phyloP scores from a whole-genome alignment of 2,888 invertebrate genomes.

The Lysandra bellargus region DNA sequence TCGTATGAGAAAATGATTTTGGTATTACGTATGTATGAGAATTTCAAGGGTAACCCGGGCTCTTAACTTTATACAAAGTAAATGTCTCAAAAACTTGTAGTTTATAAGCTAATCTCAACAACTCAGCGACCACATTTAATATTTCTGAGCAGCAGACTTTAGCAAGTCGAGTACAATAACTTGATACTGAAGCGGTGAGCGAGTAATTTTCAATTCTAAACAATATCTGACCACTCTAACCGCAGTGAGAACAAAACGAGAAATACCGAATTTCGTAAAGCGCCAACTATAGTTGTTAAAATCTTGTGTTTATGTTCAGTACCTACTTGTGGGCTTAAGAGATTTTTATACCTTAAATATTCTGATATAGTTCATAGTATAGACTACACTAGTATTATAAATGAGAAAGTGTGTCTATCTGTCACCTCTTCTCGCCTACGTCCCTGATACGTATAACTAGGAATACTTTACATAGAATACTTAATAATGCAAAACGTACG shows the following conservation, averaged over 20 bases:
- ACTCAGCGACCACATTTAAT: background rate
- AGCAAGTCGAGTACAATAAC: background rate
- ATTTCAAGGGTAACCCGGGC: too few relatives aligned
- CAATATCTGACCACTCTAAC: slow-evolving; percentile 1
- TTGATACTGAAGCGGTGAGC: background rate
- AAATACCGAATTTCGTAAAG: slow-evolving; percentile 8
- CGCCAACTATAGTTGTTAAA: background rate
- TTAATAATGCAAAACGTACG: too few relatives aligned
- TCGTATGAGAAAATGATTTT: too few relatives aligned
- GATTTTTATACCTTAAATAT: too few relatives aligned
- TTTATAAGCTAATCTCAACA: slow-evolving; percentile 3
- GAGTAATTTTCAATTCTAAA: slow-evolving; percentile 27
- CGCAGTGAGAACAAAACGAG: slow-evolving; percentile 2
- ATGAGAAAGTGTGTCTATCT: too few relatives aligned
- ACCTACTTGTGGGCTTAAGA: background rate
- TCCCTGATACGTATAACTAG: too few relatives aligned
- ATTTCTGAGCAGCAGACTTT: background rate
- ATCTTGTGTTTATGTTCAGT: background rate
- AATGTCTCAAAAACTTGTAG: background rate
- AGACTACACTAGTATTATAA: too few relatives aligned
- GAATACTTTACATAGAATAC: too few relatives aligned
- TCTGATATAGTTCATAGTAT: too few relatives aligned
- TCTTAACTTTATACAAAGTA: background rate
- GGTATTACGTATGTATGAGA: too few relatives aligned
- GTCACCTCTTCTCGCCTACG: too few relatives aligned